These are phyloP conservation scores for Drosophila santomea DNA, from an alignment of 1,140 invertebrate species.

Conservation along the genomic window DNA sequence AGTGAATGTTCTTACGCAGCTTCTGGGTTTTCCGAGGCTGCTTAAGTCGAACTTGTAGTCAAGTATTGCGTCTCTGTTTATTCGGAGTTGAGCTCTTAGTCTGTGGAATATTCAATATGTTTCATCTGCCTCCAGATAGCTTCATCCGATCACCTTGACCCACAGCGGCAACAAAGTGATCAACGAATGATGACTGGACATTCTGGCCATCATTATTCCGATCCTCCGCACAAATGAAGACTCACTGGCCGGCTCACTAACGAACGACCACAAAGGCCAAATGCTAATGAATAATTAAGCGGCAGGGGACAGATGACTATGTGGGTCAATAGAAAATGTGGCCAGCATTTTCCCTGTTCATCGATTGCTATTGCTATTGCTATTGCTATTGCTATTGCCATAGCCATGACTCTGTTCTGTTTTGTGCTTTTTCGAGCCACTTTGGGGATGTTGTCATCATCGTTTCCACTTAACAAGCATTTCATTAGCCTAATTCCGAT, in stretches of 20 bases:
- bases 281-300: constrained; percentile 66
- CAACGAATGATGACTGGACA: constrained; percentile 35
- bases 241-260: too few species aligned
- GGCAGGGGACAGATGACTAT: constrained; percentile 24
- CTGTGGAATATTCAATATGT: too few species aligned
- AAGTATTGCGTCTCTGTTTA: too few species aligned
- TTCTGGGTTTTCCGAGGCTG: too few species aligned
- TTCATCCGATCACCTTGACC: constrained; percentile 52
- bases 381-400: constrained; percentile 27
- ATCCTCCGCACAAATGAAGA: constrained; percentile 14
- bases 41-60: too few species aligned
- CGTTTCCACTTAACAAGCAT: constrained; percentile 73
- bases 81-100: too few species aligned
- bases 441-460: constrained; percentile 57
- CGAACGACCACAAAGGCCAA: constrained; percentile 40
- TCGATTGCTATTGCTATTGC: neutral
- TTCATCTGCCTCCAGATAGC: neutral
- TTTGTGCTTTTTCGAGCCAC: constrained; percentile 2
- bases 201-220: constrained; percentile 21
- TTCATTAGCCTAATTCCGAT: constrained; percentile 75
- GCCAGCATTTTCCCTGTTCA: neutral
- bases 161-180: constrained; percentile 38
- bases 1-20: constrained; percentile 5
- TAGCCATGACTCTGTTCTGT: neutral
- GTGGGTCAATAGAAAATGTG: constrained; percentile 51